Percentiles rank a stretch among this genome's conserved stretches.
These are phyloP conservation scores for Sepiola atlantica DNA, from an alignment of 2,888 invertebrate genomes.

Conservation along the genomic window DNA sequence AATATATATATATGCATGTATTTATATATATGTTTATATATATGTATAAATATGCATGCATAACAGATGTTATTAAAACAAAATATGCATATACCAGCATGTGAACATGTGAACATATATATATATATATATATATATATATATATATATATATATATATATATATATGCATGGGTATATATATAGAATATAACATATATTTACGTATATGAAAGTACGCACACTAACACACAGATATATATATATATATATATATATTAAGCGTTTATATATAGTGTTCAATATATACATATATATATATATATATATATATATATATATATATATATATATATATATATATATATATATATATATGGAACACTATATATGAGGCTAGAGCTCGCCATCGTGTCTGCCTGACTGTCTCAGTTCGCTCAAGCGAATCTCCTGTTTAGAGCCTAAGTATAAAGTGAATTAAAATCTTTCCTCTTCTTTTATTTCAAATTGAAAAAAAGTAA, in stretches of 20 bases:
- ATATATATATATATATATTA: not conserved
- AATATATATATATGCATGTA: no score
- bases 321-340: not conserved
- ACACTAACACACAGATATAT: not conserved
- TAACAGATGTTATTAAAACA: no score
- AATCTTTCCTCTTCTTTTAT: not conserved
- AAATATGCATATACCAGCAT: no score
- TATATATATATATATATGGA: not conserved
- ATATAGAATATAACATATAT: no score
- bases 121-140: not conserved
- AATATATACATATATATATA: not conserved
- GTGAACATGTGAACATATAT: not conserved
- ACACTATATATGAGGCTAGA: no score
- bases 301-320: not conserved
- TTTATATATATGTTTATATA: no score
- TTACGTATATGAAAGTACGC: not conserved
- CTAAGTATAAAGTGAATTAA: not conserved
- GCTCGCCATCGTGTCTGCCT: not conserved
- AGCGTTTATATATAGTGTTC: no score
- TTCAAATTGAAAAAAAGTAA: not conserved
- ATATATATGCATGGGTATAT: no score
- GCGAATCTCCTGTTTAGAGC: not conserved
- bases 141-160: not conserved
- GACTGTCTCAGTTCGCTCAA: conserved; percentile 4
- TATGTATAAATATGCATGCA: no score